Percentiles rank a stretch among this genome's conserved stretches.
Conservation (phyloP, 2,888 invertebrate species). For the Tetragnatha montana region DNA sequence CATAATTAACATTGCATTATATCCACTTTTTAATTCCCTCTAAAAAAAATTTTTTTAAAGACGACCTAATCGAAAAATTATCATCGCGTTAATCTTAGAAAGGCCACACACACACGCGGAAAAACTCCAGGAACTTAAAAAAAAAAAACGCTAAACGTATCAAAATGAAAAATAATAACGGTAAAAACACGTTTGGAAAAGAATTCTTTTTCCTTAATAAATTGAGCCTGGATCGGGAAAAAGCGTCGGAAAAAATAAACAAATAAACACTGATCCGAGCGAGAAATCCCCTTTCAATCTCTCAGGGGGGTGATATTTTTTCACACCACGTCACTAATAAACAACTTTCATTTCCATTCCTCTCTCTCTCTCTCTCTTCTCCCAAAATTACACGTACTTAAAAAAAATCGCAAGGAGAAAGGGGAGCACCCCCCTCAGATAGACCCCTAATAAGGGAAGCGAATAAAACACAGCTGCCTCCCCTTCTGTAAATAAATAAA, state of each 20-base stretch:
- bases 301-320: conserved; percentile 39
- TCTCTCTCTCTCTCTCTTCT: conserved; percentile 14
- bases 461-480: conserved; percentile 63
- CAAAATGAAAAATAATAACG: neutral
- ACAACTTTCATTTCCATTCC: conserved; percentile 59
- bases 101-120: neutral
- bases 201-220: conserved; percentile 1
- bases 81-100: neutral
- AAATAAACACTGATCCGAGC: neutral
- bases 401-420: neutral
- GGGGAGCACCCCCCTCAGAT: neutral
- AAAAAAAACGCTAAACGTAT: neutral
- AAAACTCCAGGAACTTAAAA: neutral
- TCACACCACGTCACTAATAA: conserved; percentile 54
- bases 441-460: conserved; percentile 44
- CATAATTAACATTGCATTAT: neutral
- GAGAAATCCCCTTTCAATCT: conserved; percentile 29
- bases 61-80: neutral
- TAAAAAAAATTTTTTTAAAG: neutral
- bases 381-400: conserved; percentile 32
- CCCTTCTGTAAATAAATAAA: conserved; percentile 31
- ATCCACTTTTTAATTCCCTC: neutral
- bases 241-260: neutral
- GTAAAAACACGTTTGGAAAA: neutral
- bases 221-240: neutral